Percentiles rank a stretch among this genome's conserved stretches.
Evolutionary conservation across 2,797 vertebrate genomes (phyloP).

Genomic region (Anabas testudineus): DNA sequence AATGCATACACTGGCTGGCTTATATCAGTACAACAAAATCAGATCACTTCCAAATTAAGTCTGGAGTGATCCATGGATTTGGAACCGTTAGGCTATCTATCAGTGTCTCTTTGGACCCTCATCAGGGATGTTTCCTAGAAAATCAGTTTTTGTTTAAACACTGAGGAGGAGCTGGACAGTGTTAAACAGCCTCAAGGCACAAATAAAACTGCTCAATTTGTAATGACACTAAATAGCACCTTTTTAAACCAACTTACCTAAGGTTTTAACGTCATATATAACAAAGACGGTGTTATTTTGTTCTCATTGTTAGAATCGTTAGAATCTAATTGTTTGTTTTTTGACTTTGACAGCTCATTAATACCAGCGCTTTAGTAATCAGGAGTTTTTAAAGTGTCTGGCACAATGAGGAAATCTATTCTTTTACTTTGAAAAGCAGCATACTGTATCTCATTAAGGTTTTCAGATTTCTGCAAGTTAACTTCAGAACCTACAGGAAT

Average conservation of each 20-base stretch:
- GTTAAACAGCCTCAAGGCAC: slow-evolving; percentile 45
- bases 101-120: slow-evolving; percentile 44
- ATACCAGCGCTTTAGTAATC: neutral
- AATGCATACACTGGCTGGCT: slow-evolving; percentile 36
- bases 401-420: neutral
- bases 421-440: no score
- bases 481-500: neutral
- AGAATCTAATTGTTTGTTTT: neutral
- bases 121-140: slow-evolving; percentile 55
- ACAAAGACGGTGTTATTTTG: neutral
- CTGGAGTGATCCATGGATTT: slow-evolving; percentile 35
- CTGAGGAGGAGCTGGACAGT: slow-evolving; percentile 22
- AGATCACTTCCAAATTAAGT: slow-evolving; percentile 32
- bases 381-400: no score
- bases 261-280: slow-evolving; percentile 1
- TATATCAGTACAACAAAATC: slow-evolving; percentile 25
- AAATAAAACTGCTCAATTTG: slow-evolving; percentile 54
- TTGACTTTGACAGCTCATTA: neutral
- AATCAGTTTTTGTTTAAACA: slow-evolving; percentile 73
- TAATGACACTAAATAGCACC: slow-evolving; percentile 60
- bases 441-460: neutral
- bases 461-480: neutral
- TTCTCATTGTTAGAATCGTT: neutral
- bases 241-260: slow-evolving; percentile 12
- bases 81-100: slow-evolving; percentile 26